Evolutionary conservation across 2,797 vertebrate genomes (phyloP), one percentile per base, ranked within the genome.

Genomic region (Hypotaenidia okinawae): DNA sequence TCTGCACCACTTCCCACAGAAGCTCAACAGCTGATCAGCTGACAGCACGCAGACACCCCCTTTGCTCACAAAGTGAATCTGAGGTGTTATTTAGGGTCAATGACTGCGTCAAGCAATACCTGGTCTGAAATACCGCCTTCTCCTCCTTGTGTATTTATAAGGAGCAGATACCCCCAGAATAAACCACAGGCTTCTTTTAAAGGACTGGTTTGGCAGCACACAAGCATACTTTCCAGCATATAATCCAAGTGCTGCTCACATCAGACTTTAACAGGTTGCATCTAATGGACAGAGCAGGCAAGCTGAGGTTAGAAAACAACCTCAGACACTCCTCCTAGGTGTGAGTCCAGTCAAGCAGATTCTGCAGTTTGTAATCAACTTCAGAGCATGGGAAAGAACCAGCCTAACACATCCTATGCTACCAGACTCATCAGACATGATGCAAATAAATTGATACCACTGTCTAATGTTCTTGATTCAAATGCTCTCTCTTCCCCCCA

Each of bases 401-500:
- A 66, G 54, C 33, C 45, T 69, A 79, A 92, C 73, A 70, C 24
- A 51, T 33, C 45, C 49, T 8, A 5, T 30, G 13, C 35, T n/a
- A 66, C 17, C 85, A 54, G 15, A 19, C 41, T 74, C 59, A 91
- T 16, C 54, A 43, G 25, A 27, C 49, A 72, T 80, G 47, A 32
- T 58, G 70, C 70, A 93, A 58, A 90, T 69, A 84, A 85, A 93
- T 63, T 45, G 83, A 78, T 30, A 68, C 21, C 62, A 68, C 39
- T 52, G 30, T 11, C 55, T 78, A 61, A 74, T 32, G 35, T 30
- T 73, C 77, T 75, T 58, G 28, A 49, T 81, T 75, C 58, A 70
- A 41, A 64, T 64, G 35, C 54, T 86, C 64, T 76, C 49, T 85
- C 43, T 90, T 80, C 35, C 45, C 43, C n/a, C 39, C 43, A 52